Evolutionary conservation across 2,113 vertebrate species (phyloP).

Genomic region (Bungarus multicinctus): DNA sequence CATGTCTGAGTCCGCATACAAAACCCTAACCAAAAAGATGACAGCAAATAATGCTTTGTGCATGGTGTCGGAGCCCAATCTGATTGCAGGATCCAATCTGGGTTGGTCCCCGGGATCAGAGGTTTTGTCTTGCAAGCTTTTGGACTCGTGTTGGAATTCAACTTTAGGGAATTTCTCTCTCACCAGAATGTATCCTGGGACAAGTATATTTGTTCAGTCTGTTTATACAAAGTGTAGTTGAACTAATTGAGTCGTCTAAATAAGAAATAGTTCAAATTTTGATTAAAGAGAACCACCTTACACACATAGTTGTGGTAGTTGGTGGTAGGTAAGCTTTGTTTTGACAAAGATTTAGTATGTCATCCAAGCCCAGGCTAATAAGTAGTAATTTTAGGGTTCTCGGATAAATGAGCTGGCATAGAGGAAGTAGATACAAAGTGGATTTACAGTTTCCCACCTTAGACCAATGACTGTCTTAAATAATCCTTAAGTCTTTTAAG

Average conservation of each 20-base stretch:
- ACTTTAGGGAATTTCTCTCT: not conserved
- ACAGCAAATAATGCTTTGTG: not conserved
- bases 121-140: not conserved
- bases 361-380: not conserved
- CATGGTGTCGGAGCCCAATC: not conserved
- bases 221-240: not conserved
- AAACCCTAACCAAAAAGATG: not conserved
- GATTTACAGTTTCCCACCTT: not conserved
- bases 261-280: not conserved
- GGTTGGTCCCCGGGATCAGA: not conserved
- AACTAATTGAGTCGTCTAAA: not conserved
- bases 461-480: not conserved
- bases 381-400: not conserved
- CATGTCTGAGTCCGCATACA: not conserved
- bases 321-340: not conserved
- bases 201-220: not conserved
- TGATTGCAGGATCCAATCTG: not conserved
- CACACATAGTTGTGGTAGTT: not conserved
- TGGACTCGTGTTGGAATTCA: not conserved
- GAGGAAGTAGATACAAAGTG: not conserved
- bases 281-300: not conserved
- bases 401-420: not conserved
- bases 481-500: not conserved
- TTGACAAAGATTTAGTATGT: not conserved
- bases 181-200: not conserved